These are phyloP conservation scores for Neopelma chrysocephalum DNA, from an alignment of 2,797 vertebrate genomes.

Conservation along the genomic window DNA sequence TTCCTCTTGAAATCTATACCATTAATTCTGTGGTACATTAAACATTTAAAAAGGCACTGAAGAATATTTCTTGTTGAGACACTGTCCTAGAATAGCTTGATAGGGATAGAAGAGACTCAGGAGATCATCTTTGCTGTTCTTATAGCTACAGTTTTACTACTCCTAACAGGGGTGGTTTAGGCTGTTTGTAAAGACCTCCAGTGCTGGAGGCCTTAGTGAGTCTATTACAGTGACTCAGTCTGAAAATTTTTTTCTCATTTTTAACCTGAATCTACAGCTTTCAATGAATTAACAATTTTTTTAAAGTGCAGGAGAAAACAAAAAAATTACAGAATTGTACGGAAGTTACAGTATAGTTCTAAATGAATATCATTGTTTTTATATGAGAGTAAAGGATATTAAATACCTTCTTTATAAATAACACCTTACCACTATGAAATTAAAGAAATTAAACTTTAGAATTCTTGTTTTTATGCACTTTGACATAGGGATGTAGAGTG, in stretches of 20 bases:
- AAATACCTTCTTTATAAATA: neutral
- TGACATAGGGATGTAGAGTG: neutral
- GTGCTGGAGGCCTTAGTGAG: neutral
- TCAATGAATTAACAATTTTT: neutral
- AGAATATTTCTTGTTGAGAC: neutral
- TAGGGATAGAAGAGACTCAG: neutral
- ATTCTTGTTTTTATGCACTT: neutral
- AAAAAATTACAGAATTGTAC: neutral
- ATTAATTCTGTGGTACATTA: neutral
- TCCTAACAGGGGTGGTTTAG: neutral
- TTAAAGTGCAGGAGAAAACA: neutral
- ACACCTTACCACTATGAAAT: neutral
- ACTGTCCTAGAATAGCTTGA: neutral
- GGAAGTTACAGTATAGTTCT: neutral
- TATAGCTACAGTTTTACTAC: neutral
- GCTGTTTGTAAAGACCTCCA: neutral
- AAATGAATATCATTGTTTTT: fast-evolving
- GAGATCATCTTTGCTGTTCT: neutral
- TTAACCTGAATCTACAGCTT: neutral
- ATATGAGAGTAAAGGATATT: neutral
- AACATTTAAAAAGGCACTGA: neutral
- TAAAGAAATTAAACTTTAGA: neutral
- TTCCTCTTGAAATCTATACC: neutral
- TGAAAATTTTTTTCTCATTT: neutral
- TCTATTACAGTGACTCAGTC: neutral